Percentiles rank a stretch among this genome's conserved stretches.
phyloP scores from a whole-genome alignment of 1,140 invertebrate genomes.

The Neodiprion fabricii region DNA sequence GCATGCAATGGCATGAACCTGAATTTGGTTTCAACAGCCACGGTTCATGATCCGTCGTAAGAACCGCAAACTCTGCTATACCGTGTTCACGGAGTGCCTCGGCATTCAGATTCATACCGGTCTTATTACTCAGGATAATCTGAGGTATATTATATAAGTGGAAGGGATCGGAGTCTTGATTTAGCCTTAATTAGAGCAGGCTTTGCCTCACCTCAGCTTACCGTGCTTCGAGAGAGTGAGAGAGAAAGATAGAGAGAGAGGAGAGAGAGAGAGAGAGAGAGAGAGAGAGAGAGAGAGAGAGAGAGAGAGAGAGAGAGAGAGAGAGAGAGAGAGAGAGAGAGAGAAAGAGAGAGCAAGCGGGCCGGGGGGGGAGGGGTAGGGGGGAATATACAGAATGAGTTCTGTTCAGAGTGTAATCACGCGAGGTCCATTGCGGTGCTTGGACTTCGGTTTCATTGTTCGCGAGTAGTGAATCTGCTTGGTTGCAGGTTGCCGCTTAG shows the following conservation, averaged over 20 bases:
- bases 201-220: neutral
- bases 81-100: too few species aligned
- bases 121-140: too few species aligned
- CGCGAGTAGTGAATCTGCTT: neutral
- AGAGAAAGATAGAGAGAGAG: constrained; percentile 15
- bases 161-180: neutral
- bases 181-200: neutral
- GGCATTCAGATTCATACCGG: too few species aligned
- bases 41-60: too few species aligned
- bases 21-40: too few species aligned
- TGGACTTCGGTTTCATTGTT: neutral
- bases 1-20: too few species aligned
- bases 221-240: too few species aligned
- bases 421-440: constrained; percentile 1
- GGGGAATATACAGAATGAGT: constrained; percentile 24
- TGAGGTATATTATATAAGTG: neutral
- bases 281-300: neutral
- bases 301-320: constrained; percentile 10
- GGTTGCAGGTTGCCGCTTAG: neutral
- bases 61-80: too few species aligned
- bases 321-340: constrained; percentile 12
- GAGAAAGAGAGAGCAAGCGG: neutral
- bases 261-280: constrained; percentile 12
- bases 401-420: constrained; percentile 20
- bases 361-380: constrained; percentile 11